phyloP scores from a whole-genome alignment of 2,797 vertebrate species.

The Lophotriccus pileatus region DNA sequence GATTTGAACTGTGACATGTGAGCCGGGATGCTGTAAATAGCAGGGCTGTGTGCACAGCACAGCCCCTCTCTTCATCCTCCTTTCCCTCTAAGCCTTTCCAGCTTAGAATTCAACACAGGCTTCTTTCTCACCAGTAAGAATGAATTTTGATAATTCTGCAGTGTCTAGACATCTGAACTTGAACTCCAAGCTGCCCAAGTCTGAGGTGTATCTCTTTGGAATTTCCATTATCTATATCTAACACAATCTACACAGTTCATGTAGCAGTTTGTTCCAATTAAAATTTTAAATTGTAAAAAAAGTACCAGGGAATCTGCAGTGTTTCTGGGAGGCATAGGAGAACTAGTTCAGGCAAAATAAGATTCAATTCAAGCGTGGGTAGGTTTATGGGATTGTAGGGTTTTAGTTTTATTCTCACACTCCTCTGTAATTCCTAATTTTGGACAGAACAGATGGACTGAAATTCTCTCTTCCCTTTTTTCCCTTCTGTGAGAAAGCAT shows the following conservation, averaged over 20 bases:
- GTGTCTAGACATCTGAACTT: neutral
- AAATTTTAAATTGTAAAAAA: neutral
- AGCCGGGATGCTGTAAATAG: slow-evolving; percentile 33
- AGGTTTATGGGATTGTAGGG: neutral
- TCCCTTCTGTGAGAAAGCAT: neutral
- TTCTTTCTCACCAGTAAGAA: neutral
- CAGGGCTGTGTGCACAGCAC: neutral
- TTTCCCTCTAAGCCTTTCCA: neutral
- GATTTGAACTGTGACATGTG: slow-evolving; percentile 67
- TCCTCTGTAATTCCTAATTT: slow-evolving; percentile 50
- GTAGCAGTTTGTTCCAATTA: neutral
- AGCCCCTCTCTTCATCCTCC: neutral
- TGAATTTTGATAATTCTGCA: neutral
- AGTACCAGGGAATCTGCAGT: neutral
- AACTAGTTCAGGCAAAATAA: neutral
- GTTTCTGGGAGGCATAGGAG: neutral
- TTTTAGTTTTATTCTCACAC: neutral
- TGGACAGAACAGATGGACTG: slow-evolving; percentile 40
- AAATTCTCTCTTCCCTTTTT: slow-evolving; percentile 7
- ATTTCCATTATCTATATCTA: neutral
- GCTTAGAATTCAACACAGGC: slow-evolving; percentile 5
- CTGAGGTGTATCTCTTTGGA: neutral
- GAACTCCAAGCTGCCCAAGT: neutral
- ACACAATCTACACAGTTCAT: neutral
- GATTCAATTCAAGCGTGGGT: neutral